Evolutionary conservation across 1,140 invertebrate species (phyloP), one percentile per base, ranked within the genome.

Genomic region (Ceratitis capitata): DNA sequence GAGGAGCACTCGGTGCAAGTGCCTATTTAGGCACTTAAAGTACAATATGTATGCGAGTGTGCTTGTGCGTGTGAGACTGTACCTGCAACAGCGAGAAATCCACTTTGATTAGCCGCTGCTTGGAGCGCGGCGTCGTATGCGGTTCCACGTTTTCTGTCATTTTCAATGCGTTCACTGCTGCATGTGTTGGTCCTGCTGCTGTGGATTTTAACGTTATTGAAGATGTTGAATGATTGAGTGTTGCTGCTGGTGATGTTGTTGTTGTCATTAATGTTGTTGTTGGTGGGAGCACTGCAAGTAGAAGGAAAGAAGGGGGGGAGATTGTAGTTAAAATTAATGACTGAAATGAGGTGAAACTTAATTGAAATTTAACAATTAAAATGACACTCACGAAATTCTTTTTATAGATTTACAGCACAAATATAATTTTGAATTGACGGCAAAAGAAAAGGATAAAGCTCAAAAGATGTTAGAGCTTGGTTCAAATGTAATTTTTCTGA

Each of bases 71-170:
- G 51, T 84, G 4, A 61, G 83, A 35, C 49, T 69, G 32, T 87
- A 94, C 94, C 92, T 94, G 92, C 86, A 94, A 91, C 86, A 93
- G 93, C 87, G 94, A 94, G 90, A 95, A 95, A 92, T 95, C 95
- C 82, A 95, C 94, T 93, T 95, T 95, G 90, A 95, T 95, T 87
- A 95, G 93, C 85, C 94, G 92, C 87, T 94, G 89, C 58, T 89
- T 87, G 69, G 90, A 90, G 83, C 91, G 91, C 85, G 86, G 53
- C 58, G 86, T 86, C n/a, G 83, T 45, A 39, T 86, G 82, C 19
- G 85, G 51, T 23, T 85, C 85, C 47, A 53, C 26, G 56, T 82
- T 47, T 51, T 82, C 86, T 32, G 84, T 45, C 29, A 83, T 32
- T 84, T 78, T 78, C 51, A 64, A n/a, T 85, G 82, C 49, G 51